A percentile compares a stretch with the other conserved stretches of the same genome.
Conservation (phyloP, 2,113 vertebrate genomes). For the Salvelinus fontinalis region DNA sequence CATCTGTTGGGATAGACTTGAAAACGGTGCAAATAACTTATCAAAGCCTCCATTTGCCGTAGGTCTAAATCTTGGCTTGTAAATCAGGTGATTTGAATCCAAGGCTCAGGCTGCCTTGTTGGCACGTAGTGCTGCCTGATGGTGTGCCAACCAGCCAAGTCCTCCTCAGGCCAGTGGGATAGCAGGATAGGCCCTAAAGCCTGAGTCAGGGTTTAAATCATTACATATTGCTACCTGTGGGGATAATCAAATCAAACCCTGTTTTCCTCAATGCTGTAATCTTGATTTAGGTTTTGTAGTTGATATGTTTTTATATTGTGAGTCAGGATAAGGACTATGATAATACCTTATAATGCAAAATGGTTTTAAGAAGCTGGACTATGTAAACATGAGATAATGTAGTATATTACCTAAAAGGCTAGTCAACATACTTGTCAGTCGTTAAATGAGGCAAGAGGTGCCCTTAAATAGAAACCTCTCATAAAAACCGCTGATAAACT, state of each 20-base stretch:
- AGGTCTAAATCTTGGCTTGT: not conserved
- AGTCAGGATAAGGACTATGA: too few relatives aligned
- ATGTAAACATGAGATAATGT: too few relatives aligned
- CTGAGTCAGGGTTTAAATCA: not conserved
- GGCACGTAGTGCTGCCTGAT: not conserved
- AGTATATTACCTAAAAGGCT: too few relatives aligned
- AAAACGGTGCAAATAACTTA: slow-evolving; percentile 16
- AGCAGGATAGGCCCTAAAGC: not conserved
- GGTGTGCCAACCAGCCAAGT: slow-evolving; percentile 1
- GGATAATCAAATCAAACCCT: not conserved
- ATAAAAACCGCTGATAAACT: too few relatives aligned
- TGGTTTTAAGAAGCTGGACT: too few relatives aligned
- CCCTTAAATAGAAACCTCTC: too few relatives aligned
- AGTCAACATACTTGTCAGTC: too few relatives aligned
- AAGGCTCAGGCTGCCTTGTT: too few relatives aligned
- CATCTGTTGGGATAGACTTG: slow-evolving; percentile 19
- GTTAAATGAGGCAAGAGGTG: too few relatives aligned
- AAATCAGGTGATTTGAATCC: slow-evolving; percentile 7
- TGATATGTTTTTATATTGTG: not conserved
- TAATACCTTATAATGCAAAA: not conserved
- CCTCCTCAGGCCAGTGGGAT: not conserved
- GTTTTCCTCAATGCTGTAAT: not conserved
- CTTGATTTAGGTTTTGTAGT: not conserved
- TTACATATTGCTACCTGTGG: not conserved
- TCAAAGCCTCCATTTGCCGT: not conserved